Evolutionary conservation across 2,888 invertebrate genomes (phyloP).

Genomic region (Catocala sponsa): DNA sequence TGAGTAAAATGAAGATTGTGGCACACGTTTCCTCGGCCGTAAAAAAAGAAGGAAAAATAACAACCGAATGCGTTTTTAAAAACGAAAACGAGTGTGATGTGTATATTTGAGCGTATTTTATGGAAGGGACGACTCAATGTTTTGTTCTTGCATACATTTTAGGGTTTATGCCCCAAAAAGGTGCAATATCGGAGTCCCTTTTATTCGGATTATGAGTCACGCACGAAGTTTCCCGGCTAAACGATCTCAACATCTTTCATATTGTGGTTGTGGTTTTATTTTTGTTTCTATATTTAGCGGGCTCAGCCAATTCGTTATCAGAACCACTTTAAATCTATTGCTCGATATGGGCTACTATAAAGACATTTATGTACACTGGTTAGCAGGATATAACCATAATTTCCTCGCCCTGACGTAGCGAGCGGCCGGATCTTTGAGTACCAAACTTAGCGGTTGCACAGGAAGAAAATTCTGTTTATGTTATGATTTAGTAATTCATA

Average conservation of each 20-base stretch:
- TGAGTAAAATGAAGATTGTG: conserved; percentile 28
- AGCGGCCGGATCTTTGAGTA: too few species aligned
- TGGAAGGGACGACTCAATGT: conserved; percentile 33
- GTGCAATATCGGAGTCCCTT: conserved; percentile 32
- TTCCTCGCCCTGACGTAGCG: too few species aligned
- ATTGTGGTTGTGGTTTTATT: conserved; percentile 15
- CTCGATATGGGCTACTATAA: not conserved
- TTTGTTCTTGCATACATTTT: conserved; percentile 38
- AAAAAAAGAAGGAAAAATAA: conserved; percentile 31
- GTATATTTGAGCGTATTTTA: conserved; percentile 49
- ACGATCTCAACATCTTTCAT: conserved; percentile 34
- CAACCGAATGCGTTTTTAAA: conserved; percentile 31
- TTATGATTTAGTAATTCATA: too few species aligned
- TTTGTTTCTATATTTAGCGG: conserved; percentile 6
- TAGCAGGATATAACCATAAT: too few species aligned
- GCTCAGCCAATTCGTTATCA: conserved; percentile 8
- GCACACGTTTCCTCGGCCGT: conserved; percentile 14
- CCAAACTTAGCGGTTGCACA: too few species aligned
- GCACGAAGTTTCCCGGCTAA: conserved; percentile 18
- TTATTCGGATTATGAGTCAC: conserved; percentile 43
- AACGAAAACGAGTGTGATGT: conserved; percentile 46
- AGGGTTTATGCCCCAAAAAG: conserved; percentile 37
- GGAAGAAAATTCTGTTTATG: too few species aligned
- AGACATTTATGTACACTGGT: too few species aligned
- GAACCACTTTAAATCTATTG: conserved; percentile 2